phyloP scores from a whole-genome alignment of 2,113 vertebrate species.

The Chamaea fasciata region DNA sequence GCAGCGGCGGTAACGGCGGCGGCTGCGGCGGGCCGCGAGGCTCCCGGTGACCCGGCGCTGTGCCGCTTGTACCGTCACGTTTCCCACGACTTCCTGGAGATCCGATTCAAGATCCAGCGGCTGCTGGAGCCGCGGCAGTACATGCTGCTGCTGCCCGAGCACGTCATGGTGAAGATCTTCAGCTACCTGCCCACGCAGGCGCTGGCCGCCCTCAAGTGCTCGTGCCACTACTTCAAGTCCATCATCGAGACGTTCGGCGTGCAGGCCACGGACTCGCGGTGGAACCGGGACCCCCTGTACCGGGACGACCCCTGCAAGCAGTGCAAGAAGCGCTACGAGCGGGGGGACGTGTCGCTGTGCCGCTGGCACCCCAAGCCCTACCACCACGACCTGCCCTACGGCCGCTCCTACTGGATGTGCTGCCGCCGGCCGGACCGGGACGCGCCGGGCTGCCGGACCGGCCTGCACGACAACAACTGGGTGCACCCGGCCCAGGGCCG shows the following conservation, averaged over 20 bases:
- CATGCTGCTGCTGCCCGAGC: conserved; percentile 92
- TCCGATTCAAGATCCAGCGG: conserved; percentile 94
- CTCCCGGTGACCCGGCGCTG: conserved; percentile 70
- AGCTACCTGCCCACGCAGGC: conserved; percentile 87
- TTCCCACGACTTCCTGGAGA: conserved; percentile 94
- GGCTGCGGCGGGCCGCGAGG: background rate
- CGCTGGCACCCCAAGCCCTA: conserved; percentile 98
- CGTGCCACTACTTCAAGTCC: conserved; percentile 89
- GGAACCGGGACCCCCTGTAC: conserved; percentile 92
- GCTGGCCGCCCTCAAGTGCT: conserved; percentile 91
- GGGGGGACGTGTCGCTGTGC: conserved; percentile 92
- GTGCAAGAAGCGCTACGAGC: conserved; percentile 87
- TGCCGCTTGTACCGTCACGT: conserved; percentile 94
- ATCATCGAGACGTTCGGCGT: conserved; percentile 91
- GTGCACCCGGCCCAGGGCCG: conserved; percentile 73
- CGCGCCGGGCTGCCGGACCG: conserved; percentile 88
- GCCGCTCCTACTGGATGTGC: conserved; percentile 99
- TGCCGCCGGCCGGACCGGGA: conserved; percentile 88
- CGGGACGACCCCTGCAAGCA: conserved; percentile 97
- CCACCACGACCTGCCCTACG: conserved; percentile 98
- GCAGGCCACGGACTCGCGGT: conserved; percentile 86
- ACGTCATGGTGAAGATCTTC: conserved; percentile 94
- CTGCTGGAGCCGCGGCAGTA: conserved; percentile 92
- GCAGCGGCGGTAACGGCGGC: background rate
- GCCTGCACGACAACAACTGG: conserved; percentile 96